These are phyloP conservation scores for Meles meles DNA, from an alignment of 2,113 vertebrate genomes.

Conservation along the genomic window DNA sequence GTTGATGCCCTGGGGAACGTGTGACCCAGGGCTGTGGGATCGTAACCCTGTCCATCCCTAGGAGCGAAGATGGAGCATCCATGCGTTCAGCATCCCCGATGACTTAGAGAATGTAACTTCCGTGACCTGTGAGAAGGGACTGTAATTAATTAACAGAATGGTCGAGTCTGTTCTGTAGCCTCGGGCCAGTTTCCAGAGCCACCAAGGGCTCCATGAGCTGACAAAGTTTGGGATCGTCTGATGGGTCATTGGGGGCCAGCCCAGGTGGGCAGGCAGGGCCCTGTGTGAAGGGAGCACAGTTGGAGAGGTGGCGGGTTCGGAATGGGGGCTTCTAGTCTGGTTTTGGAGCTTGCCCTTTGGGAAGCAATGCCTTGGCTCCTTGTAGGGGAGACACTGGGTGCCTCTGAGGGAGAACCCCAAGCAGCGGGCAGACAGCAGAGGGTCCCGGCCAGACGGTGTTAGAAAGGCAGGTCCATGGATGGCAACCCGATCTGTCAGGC, in stretches of 20 bases:
- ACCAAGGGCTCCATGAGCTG: not conserved
- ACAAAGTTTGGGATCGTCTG: not conserved
- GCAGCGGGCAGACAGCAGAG: not conserved
- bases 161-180: not conserved
- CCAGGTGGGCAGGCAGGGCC: not conserved
- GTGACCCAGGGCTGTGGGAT: not conserved
- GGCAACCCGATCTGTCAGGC: not conserved
- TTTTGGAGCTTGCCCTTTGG: not conserved
- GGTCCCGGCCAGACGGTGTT: not conserved
- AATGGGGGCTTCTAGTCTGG: not conserved
- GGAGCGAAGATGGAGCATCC: not conserved
- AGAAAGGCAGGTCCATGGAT: not conserved
- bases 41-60: not conserved
- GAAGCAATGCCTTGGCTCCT: no score
- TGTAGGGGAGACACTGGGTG: no score
- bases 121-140: not conserved
- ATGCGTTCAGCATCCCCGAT: not conserved
- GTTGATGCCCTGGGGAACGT: no score
- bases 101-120: accelerated
- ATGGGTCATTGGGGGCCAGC: not conserved
- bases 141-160: not conserved
- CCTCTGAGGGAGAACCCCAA: not conserved
- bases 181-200: not conserved
- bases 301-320: not conserved
- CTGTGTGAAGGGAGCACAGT: not conserved